Conservation (phyloP, 2,888 invertebrate genomes). For the Eudemis profundana region DNA sequence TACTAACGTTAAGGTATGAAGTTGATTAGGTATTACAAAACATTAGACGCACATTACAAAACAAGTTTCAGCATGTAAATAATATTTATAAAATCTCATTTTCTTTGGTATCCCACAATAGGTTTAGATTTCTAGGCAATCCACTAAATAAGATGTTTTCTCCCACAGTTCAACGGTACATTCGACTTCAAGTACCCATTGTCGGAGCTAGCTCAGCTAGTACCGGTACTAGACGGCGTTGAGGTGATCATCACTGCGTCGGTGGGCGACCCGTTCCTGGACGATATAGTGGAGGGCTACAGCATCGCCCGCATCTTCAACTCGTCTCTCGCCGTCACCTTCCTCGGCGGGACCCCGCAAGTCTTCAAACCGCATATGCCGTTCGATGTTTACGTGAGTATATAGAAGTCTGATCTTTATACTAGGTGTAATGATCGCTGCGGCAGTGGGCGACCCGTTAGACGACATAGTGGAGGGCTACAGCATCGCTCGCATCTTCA, state of each 20-base stretch:
- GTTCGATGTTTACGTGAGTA: slow-evolving; percentile 91
- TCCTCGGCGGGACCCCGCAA: slow-evolving; percentile 96
- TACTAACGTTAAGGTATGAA: no score
- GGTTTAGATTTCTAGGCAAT: no score
- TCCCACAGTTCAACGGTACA: slow-evolving; percentile 92
- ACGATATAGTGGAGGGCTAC: slow-evolving; percentile 94
- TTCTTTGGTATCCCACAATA: no score
- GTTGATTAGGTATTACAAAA: no score
- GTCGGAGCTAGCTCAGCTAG: slow-evolving; percentile 89
- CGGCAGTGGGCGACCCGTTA: slow-evolving; percentile 57
- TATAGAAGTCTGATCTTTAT: no score
- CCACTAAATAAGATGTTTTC: slow-evolving; percentile 29
- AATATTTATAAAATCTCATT: no score
- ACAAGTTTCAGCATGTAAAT: no score
- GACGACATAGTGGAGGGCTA: slow-evolving; percentile 94
- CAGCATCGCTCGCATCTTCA: slow-evolving; percentile 94
- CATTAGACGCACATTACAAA: no score
- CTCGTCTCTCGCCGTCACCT: slow-evolving; percentile 92
- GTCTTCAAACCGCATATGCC: slow-evolving; percentile 98
- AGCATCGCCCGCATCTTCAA: slow-evolving; percentile 95
- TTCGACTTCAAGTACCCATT: slow-evolving; percentile 95
- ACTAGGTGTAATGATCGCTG: no score
- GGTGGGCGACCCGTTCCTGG: slow-evolving; percentile 94
- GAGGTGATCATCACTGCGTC: slow-evolving; percentile 94
- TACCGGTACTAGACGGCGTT: slow-evolving; percentile 89